Base-by-base conservation (phyloP, 2,888 invertebrate genomes). In the Choristoneura rosaceana region DNA sequence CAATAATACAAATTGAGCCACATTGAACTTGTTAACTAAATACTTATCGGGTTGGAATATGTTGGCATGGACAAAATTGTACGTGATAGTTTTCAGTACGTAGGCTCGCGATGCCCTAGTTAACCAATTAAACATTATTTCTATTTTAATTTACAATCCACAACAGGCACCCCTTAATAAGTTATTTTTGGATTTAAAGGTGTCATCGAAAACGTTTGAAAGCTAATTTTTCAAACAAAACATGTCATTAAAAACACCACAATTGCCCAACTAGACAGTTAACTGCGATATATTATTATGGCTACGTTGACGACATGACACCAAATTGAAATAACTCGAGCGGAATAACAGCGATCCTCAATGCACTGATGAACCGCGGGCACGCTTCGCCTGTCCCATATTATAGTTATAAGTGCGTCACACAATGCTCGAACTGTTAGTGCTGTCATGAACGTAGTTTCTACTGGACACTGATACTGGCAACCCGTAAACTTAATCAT, bases 321-420 rank as follows among this genome's bases (percentile, higher is more conserved):
- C 38, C 8, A 34, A 59, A 34, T 3, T 59, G 5, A n/a, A 34
- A 55, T 55, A 25, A 8, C 55, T 25, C 7, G 9, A 55, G 25
- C 10, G 25, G 25, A 62, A 62, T 50, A 59, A 47, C 62, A 58
- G 38, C 62, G 62, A 33, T 62, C 62, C 62, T 47, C 7, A 58
- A 69, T 73, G 68, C 64, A 60, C 59, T 64, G 60, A 55, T 73
- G 45, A 69, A 59, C 64, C 50, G 59, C 63, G 59, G 73, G 69
- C 52, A 52, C 52, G 64, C 71, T 71, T 68, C 63, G 71, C 71
- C 63, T 63, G 58, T 71, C 63, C 47, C 69, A 59, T 33, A 64
- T 64, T 64, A 69, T 73, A 73, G 69, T 43, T 64, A 59, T 73
- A 73, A 73, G 73, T 63, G 55, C 58, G 71, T 64, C 50, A 64